phyloP scores from a whole-genome alignment of 2,888 invertebrate genomes.

The Pteria penguin region DNA sequence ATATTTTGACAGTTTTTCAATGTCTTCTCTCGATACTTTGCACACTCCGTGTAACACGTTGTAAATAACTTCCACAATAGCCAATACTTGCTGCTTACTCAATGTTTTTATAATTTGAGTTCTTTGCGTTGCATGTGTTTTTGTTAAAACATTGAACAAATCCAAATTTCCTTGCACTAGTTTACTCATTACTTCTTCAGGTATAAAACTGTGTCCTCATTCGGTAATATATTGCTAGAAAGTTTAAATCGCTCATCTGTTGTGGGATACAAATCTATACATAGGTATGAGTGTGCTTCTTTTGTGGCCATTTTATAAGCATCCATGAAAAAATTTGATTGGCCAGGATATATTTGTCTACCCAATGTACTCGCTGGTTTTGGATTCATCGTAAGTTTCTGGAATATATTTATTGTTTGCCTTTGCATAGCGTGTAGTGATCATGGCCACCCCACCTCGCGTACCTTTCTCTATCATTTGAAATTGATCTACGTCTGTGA shows the following conservation, averaged over 20 bases:
- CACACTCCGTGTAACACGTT: conserved; percentile 46
- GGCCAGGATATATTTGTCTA: too few relatives aligned
- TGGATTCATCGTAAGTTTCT: background rate
- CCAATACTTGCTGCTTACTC: conserved; percentile 29
- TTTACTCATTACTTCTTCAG: conserved; percentile 1
- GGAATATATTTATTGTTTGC: background rate
- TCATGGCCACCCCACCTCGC: conserved; percentile 42
- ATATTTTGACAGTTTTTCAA: conserved; percentile 32
- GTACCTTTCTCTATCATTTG: conserved; percentile 57
- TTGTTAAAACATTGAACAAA: conserved; percentile 33
- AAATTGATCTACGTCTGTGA: conserved; percentile 17
- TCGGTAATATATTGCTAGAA: too few relatives aligned
- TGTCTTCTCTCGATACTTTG: conserved; percentile 32
- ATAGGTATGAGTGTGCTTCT: too few relatives aligned
- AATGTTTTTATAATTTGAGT: conserved; percentile 27
- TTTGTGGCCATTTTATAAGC: too few relatives aligned
- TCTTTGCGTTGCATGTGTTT: conserved; percentile 27
- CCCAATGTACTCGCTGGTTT: background rate
- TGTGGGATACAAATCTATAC: too few relatives aligned
- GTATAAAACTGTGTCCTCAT: too few relatives aligned
- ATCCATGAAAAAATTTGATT: too few relatives aligned
- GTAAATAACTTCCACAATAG: conserved; percentile 42
- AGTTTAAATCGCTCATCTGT: too few relatives aligned
- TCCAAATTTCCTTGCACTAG: conserved; percentile 9
- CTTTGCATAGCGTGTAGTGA: conserved; percentile 27